Base-by-base conservation (phyloP, 2,797 vertebrate genomes). In the Chrysolophus pictus region DNA sequence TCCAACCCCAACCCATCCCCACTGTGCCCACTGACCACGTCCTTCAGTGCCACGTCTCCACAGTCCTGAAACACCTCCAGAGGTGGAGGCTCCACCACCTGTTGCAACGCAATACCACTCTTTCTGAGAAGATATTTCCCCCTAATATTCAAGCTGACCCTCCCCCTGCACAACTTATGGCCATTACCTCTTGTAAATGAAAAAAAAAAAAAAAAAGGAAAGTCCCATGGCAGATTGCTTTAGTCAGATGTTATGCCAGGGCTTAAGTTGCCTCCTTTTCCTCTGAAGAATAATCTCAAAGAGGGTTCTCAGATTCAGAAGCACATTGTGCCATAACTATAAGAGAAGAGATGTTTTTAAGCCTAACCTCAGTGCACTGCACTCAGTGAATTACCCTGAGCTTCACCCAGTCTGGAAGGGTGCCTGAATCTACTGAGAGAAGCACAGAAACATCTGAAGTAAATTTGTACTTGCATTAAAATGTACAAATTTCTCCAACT, bases 261-360 rank as follows among this genome's bases (percentile, higher is more conserved):
- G 51, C 21, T 62, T 37, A 37, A 37, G 31, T 9, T n/a, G 41
- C 47, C 19, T 47, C 46, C 46, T 42, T 53, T 16, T 17, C 28
- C 15, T 49, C 53, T 18, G 35, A 2, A 47, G 51, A 53, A 4
- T 5, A n/a, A 44, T 4, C 56, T 28, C 47, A 13, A 33, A 11
- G 1, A 11, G 2, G 22, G 14, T 10, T 15, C 73, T 58, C 3
- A 1, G 12, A 21, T 15, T 26, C 33, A 13, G 37, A n/a, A 16
- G 3, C 67, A 15, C n/a, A 41, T 1, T 5, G 5, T 14, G 35
- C 64, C 26, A 2, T 1, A 33, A 49, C 51, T 1, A 0, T 0
- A 11, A 11, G 46, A 73, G 10, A 14, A 35, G 33, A 71, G 84
- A 22, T 0, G 0, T 3, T 0, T 62, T 47, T 28, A 10, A 3